Evolutionary conservation across 2,888 invertebrate genomes (phyloP).

Genomic region (Drosophila austrosaltans): DNA sequence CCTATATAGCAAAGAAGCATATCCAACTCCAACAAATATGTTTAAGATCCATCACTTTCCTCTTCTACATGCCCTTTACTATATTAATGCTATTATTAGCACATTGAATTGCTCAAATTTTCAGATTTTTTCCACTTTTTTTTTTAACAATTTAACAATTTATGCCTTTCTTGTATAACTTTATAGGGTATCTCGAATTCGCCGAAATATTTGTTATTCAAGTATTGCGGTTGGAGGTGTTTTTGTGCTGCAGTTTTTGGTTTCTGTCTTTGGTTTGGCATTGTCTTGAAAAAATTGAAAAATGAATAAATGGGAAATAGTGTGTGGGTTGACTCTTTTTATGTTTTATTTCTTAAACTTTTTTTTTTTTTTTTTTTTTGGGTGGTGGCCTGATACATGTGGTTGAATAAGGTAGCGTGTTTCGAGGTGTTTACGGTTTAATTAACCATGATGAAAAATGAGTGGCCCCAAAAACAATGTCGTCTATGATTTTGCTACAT

Average conservation of each 20-base stretch:
- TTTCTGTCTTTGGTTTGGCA: slow-evolving; percentile 61
- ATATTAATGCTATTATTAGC: too few species aligned
- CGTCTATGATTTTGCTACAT: slow-evolving; percentile 1
- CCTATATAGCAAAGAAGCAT: not conserved
- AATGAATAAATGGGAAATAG: slow-evolving; percentile 33
- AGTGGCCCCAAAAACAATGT: slow-evolving; percentile 51
- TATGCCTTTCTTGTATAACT: not conserved
- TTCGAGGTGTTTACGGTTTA: slow-evolving; percentile 75
- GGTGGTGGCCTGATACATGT: slow-evolving; percentile 50
- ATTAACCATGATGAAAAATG: slow-evolving; percentile 66
- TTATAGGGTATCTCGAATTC: not conserved
- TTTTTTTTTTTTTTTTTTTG: slow-evolving; percentile 41
- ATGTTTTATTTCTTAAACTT: not conserved
- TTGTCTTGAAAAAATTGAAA: slow-evolving; percentile 54
- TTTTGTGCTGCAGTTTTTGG: slow-evolving; percentile 62
- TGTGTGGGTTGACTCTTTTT: slow-evolving; percentile 50
- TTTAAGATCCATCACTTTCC: not conserved
- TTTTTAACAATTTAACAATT: not conserved
- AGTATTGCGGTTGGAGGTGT: slow-evolving; percentile 51
- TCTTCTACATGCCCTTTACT: too few species aligned
- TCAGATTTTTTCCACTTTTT: too few species aligned
- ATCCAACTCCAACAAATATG: slow-evolving; percentile 30
- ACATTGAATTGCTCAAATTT: too few species aligned
- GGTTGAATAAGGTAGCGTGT: slow-evolving; percentile 71
- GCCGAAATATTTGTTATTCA: not conserved